Evolutionary conservation across 2,797 vertebrate genomes (phyloP).

Genomic region (Picus viridis): DNA sequence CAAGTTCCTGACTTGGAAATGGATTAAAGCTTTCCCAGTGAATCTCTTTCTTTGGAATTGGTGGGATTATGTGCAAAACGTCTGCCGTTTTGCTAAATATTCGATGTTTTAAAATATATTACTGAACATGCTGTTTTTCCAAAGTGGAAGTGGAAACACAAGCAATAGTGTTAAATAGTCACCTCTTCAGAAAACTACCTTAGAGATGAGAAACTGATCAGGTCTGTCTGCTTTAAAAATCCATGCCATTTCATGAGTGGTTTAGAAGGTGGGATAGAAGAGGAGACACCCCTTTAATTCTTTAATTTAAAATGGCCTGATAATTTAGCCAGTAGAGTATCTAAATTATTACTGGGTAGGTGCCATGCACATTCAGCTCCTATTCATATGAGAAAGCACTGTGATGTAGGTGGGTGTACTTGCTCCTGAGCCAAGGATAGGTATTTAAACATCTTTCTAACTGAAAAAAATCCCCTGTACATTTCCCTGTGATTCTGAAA

Average conservation of each 20-base stretch:
- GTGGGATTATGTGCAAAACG: not conserved
- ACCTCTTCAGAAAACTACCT: not conserved
- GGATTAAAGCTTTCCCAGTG: not conserved
- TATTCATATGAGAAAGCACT: rapidly evolving
- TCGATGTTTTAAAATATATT: not conserved
- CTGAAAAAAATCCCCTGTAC: not conserved
- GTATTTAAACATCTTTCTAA: not conserved
- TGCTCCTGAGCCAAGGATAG: not conserved
- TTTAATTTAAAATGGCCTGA: not conserved
- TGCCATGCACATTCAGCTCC: not conserved
- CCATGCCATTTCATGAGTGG: not conserved
- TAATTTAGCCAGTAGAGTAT: not conserved
- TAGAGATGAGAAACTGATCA: not conserved
- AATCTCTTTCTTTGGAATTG: not conserved
- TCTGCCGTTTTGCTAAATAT: not conserved
- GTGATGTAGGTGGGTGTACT: not conserved
- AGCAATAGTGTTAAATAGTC: not conserved
- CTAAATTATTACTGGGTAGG: not conserved
- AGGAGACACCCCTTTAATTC: rapidly evolving
- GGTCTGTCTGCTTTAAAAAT: not conserved
- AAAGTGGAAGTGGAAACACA: not conserved
- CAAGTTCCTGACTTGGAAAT: not conserved
- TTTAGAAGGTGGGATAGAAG: not conserved
- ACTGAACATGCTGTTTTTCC: not conserved
- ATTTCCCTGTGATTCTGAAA: not conserved